Base-by-base conservation (phyloP, 2,888 invertebrate species). In the Sarcophaga subvicina region DNA sequence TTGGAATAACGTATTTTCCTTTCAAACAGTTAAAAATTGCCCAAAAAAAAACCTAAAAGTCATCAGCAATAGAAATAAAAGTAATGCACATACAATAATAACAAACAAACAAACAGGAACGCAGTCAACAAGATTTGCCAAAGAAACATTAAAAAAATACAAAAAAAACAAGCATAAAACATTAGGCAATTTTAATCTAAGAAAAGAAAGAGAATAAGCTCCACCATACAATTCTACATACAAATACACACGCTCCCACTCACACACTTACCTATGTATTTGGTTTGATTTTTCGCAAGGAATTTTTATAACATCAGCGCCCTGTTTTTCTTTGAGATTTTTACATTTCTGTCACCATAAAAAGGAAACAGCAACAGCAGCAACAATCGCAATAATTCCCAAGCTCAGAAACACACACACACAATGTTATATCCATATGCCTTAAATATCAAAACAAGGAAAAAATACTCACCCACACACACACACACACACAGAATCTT, bases 281-380 rank as follows among this genome's bases (percentile, higher is more conserved):
- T 37, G 37, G 64, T 70, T 49, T 83, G 76, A 71, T 81, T 77
- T 76, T 4, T 20, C 54, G 49, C 62, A 82, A 80, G 49, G 59
- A 81, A 87, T 81, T 87, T 87, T 87, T 87, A 83, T 87, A 87
- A 78, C 81, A 66, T 83, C 86, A 83, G 86, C 73, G 73, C 77
- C 78, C 79, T 84, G 84, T 87, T 75, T 84, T 82, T 67, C 4
- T 54, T 54, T 49, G 11, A 54, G 4, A 14, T 4, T 54, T 54
- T 54, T 54, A 17, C 54, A 17, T 54, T 82, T 70, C 81, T 80
- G 81, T 87, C 80, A 80, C 72, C 72, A 54, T 69, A 54, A 54
- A 54, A 66, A 20, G 54, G 45, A 69, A 59, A 73, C 49, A 71
- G 25, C 64, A 70, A 54, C 73, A 75, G 72, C 47, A 72, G 75